phyloP scores from a whole-genome alignment of 2,888 invertebrate species.

The Hydrotaea diabolus region DNA sequence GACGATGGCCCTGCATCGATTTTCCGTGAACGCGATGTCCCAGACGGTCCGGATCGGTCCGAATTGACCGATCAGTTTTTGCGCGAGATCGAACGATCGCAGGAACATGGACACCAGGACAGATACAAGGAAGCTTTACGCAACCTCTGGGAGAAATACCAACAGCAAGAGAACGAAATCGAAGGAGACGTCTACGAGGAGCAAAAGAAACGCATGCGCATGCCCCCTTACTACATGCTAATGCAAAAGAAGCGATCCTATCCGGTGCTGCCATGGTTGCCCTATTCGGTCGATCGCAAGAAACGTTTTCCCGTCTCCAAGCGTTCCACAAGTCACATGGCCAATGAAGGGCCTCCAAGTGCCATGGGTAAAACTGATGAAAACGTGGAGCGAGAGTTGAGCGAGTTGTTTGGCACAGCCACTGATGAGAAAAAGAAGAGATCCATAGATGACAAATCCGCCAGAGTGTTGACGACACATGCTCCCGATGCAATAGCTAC shows the following conservation, averaged over 20 bases:
- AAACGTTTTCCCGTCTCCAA: conserved; percentile 87
- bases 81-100: conserved; percentile 79
- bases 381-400: conserved; percentile 86
- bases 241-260: conserved; percentile 80
- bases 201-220: conserved; percentile 77
- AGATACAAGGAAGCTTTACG: conserved; percentile 78
- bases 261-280: conserved; percentile 80
- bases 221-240: conserved; percentile 76
- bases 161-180: conserved; percentile 78
- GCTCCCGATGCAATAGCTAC: conserved; percentile 64
- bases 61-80: conserved; percentile 79
- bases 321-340: conserved; percentile 83
- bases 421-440: conserved; percentile 82
- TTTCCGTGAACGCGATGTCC: conserved; percentile 76
- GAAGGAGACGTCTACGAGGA: conserved; percentile 77
- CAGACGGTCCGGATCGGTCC: conserved; percentile 70
- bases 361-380: conserved; percentile 84
- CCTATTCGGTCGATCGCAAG: conserved; percentile 77
- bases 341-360: conserved; percentile 75
- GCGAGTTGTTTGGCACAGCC: conserved; percentile 84
- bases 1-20: conserved; percentile 73
- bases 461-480: conserved; percentile 65
- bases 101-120: conserved; percentile 78
- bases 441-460: conserved; percentile 74
- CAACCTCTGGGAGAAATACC: conserved; percentile 79